Evolutionary conservation across 2,113 vertebrate genomes (phyloP), one percentile per base, ranked within the genome.

Genomic region (Cephalopholis sonnerati): DNA sequence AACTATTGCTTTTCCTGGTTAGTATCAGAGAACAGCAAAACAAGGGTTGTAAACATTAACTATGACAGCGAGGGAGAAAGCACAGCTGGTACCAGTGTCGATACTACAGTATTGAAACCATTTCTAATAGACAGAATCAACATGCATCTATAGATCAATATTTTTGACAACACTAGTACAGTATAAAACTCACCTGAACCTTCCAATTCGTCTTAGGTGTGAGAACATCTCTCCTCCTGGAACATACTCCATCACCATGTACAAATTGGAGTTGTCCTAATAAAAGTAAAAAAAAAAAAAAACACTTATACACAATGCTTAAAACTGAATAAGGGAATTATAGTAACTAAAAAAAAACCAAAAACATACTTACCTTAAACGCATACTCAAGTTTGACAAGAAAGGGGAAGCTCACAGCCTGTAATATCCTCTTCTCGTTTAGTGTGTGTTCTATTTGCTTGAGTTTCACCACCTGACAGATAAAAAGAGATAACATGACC

Each of bases 201-300:
- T 97, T 93, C 98, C 98, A 24, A 99, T 99, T 96, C 98, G 96
- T 97, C 98, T 97, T 94, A 99, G 95, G 94, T 99, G 98, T 91
- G 98, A 99, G 93, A 99, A 99, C 98, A 99, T 99, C 95, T 99
- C 98, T 86, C 98, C 98, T 54, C 98, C 98, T 75, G 98, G 98
- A 87, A 99, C 97, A 85, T 99, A 99, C 94, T 99, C 98, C 98
- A 99, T 99, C 95, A 99, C 96, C 98, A 99, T 99, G 94, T 99
- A 99, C 96, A 99, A 97, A 95, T 99, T 99, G 93, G 98, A 99
- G 95, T 99, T 99, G 94, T 99, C 98, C 98, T 99, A 90, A 3
- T 22, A 77, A 66, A 74, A 25, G 27, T 36, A 7, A 1, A 32
- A 32, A 32, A 32, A 36, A 36, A 36, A 24, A n/a, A 18, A 58